Evolutionary conservation across 2,113 vertebrate species (phyloP).

Genomic region (Poeciliopsis turrubarensis): DNA sequence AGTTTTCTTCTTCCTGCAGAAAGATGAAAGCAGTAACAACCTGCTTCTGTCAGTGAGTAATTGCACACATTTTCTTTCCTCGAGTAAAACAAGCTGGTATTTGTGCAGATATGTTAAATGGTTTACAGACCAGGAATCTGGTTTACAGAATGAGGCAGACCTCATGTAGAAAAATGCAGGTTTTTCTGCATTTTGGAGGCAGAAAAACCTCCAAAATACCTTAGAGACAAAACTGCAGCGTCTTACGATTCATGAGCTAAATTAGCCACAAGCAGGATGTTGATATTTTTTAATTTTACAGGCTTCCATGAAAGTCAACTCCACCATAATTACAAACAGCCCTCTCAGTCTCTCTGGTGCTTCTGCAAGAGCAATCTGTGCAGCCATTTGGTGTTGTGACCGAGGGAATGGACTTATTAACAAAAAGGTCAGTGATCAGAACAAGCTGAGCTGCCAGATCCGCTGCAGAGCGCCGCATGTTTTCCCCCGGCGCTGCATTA

Average conservation of each 20-base stretch:
- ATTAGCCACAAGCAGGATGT: conserved; percentile 36
- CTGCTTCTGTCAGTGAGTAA: conserved; percentile 20
- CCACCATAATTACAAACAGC: conserved; percentile 34
- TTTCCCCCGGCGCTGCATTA: conserved; percentile 24
- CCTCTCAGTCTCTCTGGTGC: conserved; percentile 20
- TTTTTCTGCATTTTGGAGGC: neutral
- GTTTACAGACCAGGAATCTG: conserved; percentile 15
- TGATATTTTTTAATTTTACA: conserved; percentile 51
- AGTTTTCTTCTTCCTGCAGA: neutral
- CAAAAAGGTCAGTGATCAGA: conserved; percentile 60
- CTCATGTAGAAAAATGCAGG: no score
- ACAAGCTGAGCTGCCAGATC: conserved; percentile 28
- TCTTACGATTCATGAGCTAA: conserved; percentile 39
- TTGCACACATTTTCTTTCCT: conserved; percentile 52
- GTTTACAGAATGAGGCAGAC: no score
- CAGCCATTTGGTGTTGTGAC: conserved; percentile 47
- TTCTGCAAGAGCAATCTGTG: conserved; percentile 33
- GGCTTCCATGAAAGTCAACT: conserved; percentile 24
- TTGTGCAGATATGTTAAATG: conserved; percentile 43
- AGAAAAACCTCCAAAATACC: conserved; percentile 13
- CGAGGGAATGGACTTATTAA: conserved; percentile 45
- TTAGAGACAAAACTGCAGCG: conserved; percentile 44
- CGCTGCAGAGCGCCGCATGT: conserved; percentile 5
- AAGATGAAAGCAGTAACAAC: neutral
- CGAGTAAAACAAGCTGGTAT: conserved; percentile 39